Percentiles rank a stretch among this genome's conserved stretches.
These are phyloP conservation scores for Andrena bicolor DNA, from an alignment of 2,888 invertebrate species.

Conservation along the genomic window DNA sequence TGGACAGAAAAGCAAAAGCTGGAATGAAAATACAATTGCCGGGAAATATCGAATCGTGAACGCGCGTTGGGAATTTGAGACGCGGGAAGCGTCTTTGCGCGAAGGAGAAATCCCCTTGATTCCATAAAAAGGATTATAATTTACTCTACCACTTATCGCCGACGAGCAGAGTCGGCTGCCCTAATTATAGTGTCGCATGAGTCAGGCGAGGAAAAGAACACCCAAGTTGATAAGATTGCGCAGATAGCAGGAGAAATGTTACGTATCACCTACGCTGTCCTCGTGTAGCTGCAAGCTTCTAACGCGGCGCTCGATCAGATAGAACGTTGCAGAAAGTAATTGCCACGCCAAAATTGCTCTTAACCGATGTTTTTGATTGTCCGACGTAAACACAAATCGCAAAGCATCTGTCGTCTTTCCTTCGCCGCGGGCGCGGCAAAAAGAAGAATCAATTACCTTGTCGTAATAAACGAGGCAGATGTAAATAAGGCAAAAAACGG, in stretches of 20 bases:
- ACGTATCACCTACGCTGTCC: constrained; percentile 8
- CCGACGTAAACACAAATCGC: not conserved
- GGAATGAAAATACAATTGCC: too few relatives aligned
- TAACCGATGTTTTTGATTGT: not conserved
- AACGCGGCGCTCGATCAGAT: not conserved
- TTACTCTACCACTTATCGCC: not conserved
- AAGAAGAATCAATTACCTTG: not conserved
- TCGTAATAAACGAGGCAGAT: not conserved
- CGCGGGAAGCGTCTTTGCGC: too few relatives aligned
- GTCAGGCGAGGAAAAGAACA: constrained; percentile 54
- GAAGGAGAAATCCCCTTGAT: not conserved
- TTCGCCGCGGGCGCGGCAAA: not conserved
- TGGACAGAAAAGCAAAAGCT: too few relatives aligned
- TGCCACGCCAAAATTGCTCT: not conserved
- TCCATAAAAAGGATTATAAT: not conserved
- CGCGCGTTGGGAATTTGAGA: not conserved
- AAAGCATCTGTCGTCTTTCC: not conserved
- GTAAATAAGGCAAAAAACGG: constrained; percentile 13
- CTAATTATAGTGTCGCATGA: constrained; percentile 49
- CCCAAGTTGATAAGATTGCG: constrained; percentile 53
- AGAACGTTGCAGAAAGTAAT: not conserved
- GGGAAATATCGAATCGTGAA: too few relatives aligned
- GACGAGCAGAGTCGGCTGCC: constrained; percentile 14
- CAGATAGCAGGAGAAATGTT: constrained; percentile 57
- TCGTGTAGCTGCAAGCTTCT: not conserved